Conservation (phyloP, 1,140 invertebrate genomes). For the Pomacea maculata region DNA sequence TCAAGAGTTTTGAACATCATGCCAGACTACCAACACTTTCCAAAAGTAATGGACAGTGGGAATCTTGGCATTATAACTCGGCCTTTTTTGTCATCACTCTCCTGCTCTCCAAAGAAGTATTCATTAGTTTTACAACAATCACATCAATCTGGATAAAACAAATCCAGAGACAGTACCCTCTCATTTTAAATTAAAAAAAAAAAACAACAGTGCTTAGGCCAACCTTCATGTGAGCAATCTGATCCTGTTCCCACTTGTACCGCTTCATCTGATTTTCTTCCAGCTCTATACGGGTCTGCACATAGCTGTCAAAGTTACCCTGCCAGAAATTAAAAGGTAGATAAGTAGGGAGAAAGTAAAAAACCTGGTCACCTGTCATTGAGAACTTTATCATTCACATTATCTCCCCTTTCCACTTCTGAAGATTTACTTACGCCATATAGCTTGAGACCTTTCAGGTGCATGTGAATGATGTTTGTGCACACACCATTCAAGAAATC, state of each 20-base stretch:
- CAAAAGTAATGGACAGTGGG: constrained; percentile 10
- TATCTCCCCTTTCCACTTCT: too few species aligned
- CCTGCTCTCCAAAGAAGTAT: constrained; percentile 8
- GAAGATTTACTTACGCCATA: constrained; percentile 79
- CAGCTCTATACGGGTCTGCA: constrained; percentile 90
- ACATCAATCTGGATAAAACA: too few species aligned
- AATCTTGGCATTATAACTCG: constrained; percentile 54
- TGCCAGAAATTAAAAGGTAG: constrained; percentile 42
- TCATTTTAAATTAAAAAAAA: too few species aligned
- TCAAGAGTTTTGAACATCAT: constrained; percentile 50
- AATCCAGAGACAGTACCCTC: too few species aligned
- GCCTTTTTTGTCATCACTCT: constrained; percentile 65
- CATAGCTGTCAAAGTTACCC: constrained; percentile 95
- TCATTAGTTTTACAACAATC: too few species aligned
- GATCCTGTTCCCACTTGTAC: constrained; percentile 99
- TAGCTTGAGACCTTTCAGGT: constrained; percentile 92
- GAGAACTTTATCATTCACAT: too few species aligned
- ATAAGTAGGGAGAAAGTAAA: background rate
- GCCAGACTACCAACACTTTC: constrained; percentile 34
- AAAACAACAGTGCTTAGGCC: background rate
- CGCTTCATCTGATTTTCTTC: constrained; percentile 99
- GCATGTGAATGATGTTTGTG: constrained; percentile 97
- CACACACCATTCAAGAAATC: constrained; percentile 99
- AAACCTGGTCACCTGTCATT: background rate
- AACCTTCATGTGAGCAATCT: constrained; percentile 99